Evolutionary conservation across 2,797 vertebrate species (phyloP).

Genomic region (Alcedo atthis): DNA sequence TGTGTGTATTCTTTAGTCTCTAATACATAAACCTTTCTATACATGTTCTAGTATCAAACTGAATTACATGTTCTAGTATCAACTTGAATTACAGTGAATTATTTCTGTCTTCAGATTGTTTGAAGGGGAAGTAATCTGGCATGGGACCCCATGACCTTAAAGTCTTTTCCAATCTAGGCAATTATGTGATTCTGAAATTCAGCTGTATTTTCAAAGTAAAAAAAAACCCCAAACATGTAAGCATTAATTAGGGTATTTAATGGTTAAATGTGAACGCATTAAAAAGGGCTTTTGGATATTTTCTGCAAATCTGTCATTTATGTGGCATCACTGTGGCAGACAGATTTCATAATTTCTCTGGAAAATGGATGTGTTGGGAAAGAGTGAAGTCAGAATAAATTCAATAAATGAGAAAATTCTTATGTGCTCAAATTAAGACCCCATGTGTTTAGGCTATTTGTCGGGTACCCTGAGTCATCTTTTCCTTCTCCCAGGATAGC

Average conservation of each 20-base stretch:
- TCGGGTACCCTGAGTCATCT: not conserved
- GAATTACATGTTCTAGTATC: not conserved
- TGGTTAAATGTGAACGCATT: not conserved
- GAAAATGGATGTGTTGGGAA: not conserved
- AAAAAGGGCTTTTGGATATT: not conserved
- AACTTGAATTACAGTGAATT: not conserved
- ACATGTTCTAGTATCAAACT: not conserved
- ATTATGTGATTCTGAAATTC: not conserved
- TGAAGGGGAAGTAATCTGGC: not conserved
- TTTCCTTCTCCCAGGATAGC: not conserved
- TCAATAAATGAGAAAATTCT: not conserved
- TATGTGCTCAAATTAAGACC: not conserved
- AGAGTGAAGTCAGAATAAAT: not conserved
- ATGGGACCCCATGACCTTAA: no score
- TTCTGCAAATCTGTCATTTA: not conserved
- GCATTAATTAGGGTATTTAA: not conserved
- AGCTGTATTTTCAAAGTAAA: not conserved
- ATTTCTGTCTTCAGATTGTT: not conserved
- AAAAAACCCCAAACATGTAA: not conserved
- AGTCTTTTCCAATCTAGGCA: no score
- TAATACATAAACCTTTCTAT: not conserved
- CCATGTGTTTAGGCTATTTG: accelerated
- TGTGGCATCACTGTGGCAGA: not conserved
- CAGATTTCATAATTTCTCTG: not conserved
- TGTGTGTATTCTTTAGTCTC: not conserved